These are phyloP conservation scores for Diadema setosum DNA, from an alignment of 35 echinoderm and acorn worm species.

Conservation along the genomic window DNA sequence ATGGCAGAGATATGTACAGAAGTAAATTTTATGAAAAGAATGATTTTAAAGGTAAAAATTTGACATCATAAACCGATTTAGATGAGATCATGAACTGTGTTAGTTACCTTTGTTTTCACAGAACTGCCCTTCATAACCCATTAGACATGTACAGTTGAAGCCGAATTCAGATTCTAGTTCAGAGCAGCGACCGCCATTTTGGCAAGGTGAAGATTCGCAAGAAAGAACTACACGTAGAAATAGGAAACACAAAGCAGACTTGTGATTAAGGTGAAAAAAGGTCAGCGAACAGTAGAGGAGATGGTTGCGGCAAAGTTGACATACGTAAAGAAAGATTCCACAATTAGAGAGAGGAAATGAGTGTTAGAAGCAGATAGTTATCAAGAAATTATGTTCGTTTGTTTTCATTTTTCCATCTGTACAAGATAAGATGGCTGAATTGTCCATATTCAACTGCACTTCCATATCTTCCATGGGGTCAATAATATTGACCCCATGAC, in stretches of 20 bases:
- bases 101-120: slow-evolving; percentile 12
- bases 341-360: background rate
- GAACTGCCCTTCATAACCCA: background rate
- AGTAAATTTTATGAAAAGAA: too few species aligned
- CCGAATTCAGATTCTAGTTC: background rate
- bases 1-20: too few species aligned
- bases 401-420: too few species aligned
- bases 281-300: background rate
- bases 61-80: too few species aligned
- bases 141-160: background rate
- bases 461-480: too few species aligned
- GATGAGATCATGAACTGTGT: too few species aligned
- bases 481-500: too few species aligned
- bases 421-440: too few species aligned
- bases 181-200: slow-evolving; percentile 16
- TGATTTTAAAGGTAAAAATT: too few species aligned
- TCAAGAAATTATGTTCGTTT: background rate
- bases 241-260: background rate
- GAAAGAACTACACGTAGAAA: background rate
- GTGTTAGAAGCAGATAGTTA: background rate
- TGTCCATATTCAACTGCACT: too few species aligned
- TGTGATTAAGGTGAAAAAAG: background rate
- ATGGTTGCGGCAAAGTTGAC: background rate
- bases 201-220: slow-evolving; percentile 24
- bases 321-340: background rate